A percentile compares a stretch with the other conserved stretches of the same genome.
Conservation (phyloP, 2,888 invertebrate genomes). For the Torymus texanus region DNA sequence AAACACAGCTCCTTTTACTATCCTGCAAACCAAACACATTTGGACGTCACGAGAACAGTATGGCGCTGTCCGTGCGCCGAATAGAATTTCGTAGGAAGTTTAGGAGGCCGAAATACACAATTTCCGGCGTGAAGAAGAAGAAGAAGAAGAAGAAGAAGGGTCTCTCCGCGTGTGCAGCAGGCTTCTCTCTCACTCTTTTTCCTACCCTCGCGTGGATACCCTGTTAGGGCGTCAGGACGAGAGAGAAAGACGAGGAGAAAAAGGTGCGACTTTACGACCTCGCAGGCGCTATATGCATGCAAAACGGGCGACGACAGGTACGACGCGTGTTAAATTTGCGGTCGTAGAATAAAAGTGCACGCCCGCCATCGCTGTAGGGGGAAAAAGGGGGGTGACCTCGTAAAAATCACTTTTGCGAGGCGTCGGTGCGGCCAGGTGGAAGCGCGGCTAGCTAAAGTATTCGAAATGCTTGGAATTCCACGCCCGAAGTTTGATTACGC, state of each 20-base stretch:
- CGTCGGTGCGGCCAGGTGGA: neutral
- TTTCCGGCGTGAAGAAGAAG: slow-evolving; percentile 8
- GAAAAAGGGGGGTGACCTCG: neutral
- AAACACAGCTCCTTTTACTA: slow-evolving; percentile 2
- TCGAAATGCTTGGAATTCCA: slow-evolving; percentile 20
- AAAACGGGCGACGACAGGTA: no score
- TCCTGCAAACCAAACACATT: slow-evolving; percentile 4
- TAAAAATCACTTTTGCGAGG: slow-evolving; percentile 2
- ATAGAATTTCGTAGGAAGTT: slow-evolving; percentile 12
- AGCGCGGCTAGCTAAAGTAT: neutral
- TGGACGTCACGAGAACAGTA: neutral
- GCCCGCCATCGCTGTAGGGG: no score
- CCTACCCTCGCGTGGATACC: neutral
- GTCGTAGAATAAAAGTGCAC: neutral
- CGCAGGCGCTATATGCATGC: neutral
- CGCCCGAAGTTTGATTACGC: neutral
- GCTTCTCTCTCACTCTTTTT: neutral
- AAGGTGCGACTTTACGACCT: neutral
- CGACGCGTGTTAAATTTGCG: slow-evolving; percentile 2
- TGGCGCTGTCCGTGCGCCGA: neutral
- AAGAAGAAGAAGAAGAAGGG: neutral
- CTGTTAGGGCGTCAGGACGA: neutral
- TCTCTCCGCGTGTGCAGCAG: neutral
- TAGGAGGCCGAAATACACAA: slow-evolving; percentile 23
- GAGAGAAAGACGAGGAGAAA: neutral